Evolutionary conservation across 2,888 invertebrate species (phyloP).

Genomic region (Gari tellinella): DNA sequence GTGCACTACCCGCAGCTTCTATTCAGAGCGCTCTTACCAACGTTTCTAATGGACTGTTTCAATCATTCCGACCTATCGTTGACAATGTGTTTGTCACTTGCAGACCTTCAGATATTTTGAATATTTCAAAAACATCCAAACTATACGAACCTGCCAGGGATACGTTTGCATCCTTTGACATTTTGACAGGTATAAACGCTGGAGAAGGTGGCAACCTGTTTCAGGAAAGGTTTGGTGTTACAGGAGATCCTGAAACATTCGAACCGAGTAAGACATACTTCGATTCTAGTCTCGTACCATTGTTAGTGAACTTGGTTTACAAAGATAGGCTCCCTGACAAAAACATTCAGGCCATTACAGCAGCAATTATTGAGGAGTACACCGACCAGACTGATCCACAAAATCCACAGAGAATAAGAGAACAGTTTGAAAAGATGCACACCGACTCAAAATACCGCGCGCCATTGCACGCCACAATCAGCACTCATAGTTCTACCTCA

Average conservation of each 20-base stretch:
- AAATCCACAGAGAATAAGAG: slow-evolving; percentile 5
- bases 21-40: slow-evolving; percentile 31
- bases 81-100: no score
- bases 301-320: background rate
- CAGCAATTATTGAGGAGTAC: no score
- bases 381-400: slow-evolving; percentile 23
- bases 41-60: slow-evolving; percentile 3
- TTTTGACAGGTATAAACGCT: slow-evolving; percentile 96
- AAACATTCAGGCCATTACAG: slow-evolving; percentile 8
- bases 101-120: no score
- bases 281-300: background rate
- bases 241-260: slow-evolving; percentile 89
- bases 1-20: slow-evolving; percentile 26
- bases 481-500: slow-evolving; percentile 8
- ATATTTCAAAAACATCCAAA: no score
- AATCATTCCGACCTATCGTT: slow-evolving; percentile 89
- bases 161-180: slow-evolving; percentile 86
- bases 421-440: slow-evolving; percentile 7
- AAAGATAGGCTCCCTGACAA: background rate
- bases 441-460: slow-evolving; percentile 4
- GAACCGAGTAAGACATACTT: slow-evolving; percentile 3
- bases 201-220: slow-evolving; percentile 90
- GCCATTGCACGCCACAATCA: background rate
- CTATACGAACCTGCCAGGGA: no score
- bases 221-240: slow-evolving; percentile 87